A percentile compares a stretch with the other conserved stretches of the same genome.
Conservation (phyloP, 2,797 vertebrate species). For the Phoxinus dragarum region DNA sequence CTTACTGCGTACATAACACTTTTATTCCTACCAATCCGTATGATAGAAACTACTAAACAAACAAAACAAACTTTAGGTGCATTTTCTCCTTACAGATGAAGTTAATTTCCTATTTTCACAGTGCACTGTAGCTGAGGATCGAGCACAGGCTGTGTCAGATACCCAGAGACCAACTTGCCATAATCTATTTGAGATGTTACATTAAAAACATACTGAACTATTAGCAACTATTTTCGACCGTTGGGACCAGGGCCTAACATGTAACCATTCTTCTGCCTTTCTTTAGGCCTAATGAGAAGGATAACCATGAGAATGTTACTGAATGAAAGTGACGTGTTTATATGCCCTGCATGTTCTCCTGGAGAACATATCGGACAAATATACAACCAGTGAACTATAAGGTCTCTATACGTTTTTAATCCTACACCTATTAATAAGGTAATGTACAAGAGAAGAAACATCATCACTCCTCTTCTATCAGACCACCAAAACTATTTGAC, state of each 20-base stretch:
- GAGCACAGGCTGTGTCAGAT: constrained; percentile 12
- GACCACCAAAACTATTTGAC: neutral
- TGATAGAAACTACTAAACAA: constrained; percentile 12
- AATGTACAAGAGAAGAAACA: neutral
- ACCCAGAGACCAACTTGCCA: neutral
- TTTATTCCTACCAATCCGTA: neutral
- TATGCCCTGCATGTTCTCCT: neutral
- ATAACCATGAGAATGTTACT: neutral
- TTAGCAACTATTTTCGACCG: neutral
- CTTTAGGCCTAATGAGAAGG: neutral
- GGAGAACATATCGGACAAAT: neutral
- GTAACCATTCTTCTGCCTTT: constrained; percentile 14
- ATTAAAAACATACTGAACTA: constrained; percentile 3
- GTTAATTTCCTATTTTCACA: neutral
- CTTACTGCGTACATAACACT: neutral
- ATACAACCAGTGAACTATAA: neutral
- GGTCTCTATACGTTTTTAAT: neutral
- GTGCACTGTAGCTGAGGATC: constrained; percentile 24
- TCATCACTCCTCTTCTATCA: neutral
- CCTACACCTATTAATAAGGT: neutral
- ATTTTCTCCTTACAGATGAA: constrained; percentile 7
- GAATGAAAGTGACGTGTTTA: constrained; percentile 4
- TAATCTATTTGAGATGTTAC: constrained; percentile 1
- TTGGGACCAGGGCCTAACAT: neutral
- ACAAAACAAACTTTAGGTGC: neutral